Percentiles rank a stretch among this genome's conserved stretches.
These are phyloP conservation scores for Heteronetta atricapilla DNA, from an alignment of 2,113 vertebrate genomes.

Conservation along the genomic window DNA sequence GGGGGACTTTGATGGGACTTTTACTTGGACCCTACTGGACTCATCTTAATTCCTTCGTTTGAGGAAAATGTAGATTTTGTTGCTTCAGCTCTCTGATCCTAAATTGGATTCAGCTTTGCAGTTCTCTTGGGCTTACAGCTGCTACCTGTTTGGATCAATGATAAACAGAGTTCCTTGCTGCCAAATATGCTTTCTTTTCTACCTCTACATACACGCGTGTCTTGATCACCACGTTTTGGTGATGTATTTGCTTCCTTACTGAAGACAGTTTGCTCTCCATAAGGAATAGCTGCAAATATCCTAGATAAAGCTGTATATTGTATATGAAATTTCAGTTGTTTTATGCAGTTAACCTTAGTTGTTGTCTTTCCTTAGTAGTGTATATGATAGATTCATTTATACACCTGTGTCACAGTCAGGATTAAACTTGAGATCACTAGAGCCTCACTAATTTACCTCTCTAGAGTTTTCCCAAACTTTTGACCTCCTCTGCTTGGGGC, in stretches of 20 bases:
- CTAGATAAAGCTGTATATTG: background rate
- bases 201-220: rapidly evolving
- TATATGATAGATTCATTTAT: background rate
- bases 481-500: background rate
- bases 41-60: background rate
- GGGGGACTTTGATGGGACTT: background rate
- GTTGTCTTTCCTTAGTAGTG: background rate
- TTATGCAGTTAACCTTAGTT: background rate
- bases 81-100: background rate
- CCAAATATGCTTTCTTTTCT: background rate
- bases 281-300: background rate
- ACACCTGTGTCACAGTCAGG: background rate
- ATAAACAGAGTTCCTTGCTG: background rate
- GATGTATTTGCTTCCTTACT: background rate
- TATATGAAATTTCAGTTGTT: background rate
- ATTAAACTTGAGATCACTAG: background rate
- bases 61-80: background rate
- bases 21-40: background rate
- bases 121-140: background rate
- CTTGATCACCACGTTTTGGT: background rate
- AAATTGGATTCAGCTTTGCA: background rate
- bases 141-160: background rate
- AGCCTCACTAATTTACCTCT: background rate
- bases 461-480: background rate
- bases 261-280: background rate